Evolutionary conservation across 2,113 vertebrate genomes (phyloP).

Genomic region (Pipa parva): DNA sequence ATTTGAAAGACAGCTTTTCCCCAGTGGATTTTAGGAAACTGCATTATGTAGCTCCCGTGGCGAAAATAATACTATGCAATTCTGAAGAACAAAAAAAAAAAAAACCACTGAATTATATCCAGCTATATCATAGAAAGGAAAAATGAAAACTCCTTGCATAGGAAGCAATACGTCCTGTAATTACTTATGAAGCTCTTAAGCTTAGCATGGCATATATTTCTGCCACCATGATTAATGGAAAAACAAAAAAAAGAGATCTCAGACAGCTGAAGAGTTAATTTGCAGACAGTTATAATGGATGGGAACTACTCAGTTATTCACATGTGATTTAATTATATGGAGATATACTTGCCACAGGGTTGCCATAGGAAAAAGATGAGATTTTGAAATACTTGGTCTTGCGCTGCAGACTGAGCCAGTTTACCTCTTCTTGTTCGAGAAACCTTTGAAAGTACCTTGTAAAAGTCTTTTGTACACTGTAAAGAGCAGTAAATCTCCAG

Average conservation of each 20-base stretch:
- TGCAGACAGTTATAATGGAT: conserved; percentile 16
- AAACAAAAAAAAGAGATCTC: conserved; percentile 3
- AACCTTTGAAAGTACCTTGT: neutral
- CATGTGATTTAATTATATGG: conserved; percentile 17
- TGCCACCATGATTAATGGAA: conserved; percentile 15
- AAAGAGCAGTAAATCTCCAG: neutral
- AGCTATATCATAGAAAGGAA: neutral
- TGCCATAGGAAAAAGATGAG: neutral
- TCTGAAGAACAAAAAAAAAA: neutral
- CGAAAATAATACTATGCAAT: neutral
- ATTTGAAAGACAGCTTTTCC: neutral
- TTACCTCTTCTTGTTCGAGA: neutral
- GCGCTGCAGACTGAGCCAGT: neutral
- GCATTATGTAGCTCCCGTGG: neutral
- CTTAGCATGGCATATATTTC: neutral
- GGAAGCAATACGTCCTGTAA: conserved; percentile 2
- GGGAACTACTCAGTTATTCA: neutral
- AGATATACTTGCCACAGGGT: conserved; percentile 12
- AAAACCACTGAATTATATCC: neutral
- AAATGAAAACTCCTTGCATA: neutral
- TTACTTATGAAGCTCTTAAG: conserved; percentile 1
- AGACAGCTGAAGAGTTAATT: conserved; percentile 13
- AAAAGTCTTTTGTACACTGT: neutral
- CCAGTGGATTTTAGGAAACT: neutral
- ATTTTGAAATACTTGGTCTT: neutral